Evolutionary conservation across 2,113 vertebrate species (phyloP), one percentile per base, ranked within the genome.

Genomic region (Scortum barcoo): DNA sequence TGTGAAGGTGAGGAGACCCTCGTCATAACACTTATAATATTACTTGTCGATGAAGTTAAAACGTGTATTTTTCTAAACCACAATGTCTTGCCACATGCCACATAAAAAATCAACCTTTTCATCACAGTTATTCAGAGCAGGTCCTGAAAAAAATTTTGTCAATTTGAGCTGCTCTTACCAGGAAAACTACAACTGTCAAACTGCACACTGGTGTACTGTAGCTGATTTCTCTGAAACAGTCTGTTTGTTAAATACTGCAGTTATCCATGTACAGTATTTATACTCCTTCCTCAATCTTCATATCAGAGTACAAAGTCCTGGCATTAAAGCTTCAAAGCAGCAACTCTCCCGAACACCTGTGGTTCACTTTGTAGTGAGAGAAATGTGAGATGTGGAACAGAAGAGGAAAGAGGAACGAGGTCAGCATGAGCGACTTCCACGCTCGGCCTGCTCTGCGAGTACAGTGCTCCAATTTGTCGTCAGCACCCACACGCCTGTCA

Each of bases 401-500:
- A 76, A 28, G 33, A 57, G 44, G 40, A 16, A 26, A 67, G 28
- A 50, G 51, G 53, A 33, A 17, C 0, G 66, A 69, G 62, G 14
- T 33, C 46, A 65, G 48, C 5, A 6, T 26, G 36, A 63, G 26
- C 22, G 77, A 78, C 74, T 76, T 24, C 30, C 16, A 58, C 57
- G 54, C 61, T 36, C 3, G 4, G 76, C 44, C 46, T 36, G 60
- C 36, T 84, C 67, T 50, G 72, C 62, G 48, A 77, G 54, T 81
- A 61, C 65, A 40, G 56, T 73, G 72, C 51, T 76, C 42, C 65
- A 84, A 67, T 82, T 76, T 79, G 75, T 85, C 8, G 51, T 76
- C 22, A 56, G 77, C 75, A 62, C 48, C 69, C 44, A 60, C 81
- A 4, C 40, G 71, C 87, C 77, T 81, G 67, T 79, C 78, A 82